A percentile compares a stretch with the other conserved stretches of the same genome.
Evolutionary conservation across 2,888 invertebrate genomes (phyloP).

Genomic region (Orthosia gracilis): DNA sequence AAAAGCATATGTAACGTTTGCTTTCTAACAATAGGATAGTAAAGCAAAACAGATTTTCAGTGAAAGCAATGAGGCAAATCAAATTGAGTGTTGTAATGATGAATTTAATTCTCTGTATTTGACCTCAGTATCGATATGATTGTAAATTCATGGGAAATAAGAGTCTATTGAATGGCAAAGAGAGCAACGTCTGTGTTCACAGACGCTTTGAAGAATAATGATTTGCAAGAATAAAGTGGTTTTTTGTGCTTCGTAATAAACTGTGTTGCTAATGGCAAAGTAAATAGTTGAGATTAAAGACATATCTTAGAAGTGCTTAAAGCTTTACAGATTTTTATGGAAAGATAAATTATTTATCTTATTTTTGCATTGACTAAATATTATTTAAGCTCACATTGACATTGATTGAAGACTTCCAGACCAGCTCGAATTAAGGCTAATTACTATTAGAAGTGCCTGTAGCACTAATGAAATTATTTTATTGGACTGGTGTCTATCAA

Average conservation of each 20-base stretch:
- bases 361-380: conserved; percentile 11
- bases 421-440: conserved; percentile 28
- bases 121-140: conserved; percentile 80
- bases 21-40: conserved; percentile 60
- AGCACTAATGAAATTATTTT: conserved; percentile 22
- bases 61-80: conserved; percentile 80
- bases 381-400: conserved; percentile 16
- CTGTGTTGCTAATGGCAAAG: conserved; percentile 43
- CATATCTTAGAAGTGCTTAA: conserved; percentile 22
- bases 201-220: conserved; percentile 64
- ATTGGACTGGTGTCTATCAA: background rate
- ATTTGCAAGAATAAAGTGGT: conserved; percentile 66
- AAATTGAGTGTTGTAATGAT: conserved; percentile 76
- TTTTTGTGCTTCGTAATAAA: conserved; percentile 50
- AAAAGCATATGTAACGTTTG: conserved; percentile 34
- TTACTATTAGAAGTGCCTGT: conserved; percentile 26
- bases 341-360: conserved; percentile 18
- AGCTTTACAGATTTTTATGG: background rate
- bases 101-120: conserved; percentile 77
- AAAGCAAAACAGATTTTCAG: conserved; percentile 67
- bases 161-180: conserved; percentile 70
- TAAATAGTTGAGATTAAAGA: conserved; percentile 39
- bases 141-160: conserved; percentile 80
- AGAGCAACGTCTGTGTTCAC: conserved; percentile 53
- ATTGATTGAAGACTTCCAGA: conserved; percentile 30